Evolutionary conservation across 2,888 invertebrate genomes (phyloP), one percentile per base, ranked within the genome.

Genomic region (Temnothorax unifasciatus): DNA sequence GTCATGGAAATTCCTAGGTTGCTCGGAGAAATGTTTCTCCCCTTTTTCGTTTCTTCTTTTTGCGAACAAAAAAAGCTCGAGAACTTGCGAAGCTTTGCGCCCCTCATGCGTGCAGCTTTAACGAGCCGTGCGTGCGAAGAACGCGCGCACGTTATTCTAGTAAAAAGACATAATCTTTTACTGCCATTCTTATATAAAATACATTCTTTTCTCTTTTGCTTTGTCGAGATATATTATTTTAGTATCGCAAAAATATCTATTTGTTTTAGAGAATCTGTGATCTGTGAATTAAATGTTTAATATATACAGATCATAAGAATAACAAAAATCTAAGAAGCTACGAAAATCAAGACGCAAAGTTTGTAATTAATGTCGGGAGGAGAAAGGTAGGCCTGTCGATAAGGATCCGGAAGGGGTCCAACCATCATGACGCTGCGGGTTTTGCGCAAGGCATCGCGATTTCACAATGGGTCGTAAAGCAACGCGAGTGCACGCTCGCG

Each of bases 51-150:
- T 9, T 47, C 18, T 52, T 21, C 13, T 74, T 84, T 84, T 81
- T 74, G 15, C 34, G 50, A 57, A 85, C 25, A 83, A 85, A 57
- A 82, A 82, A 50, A 50, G 38, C 83, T 64, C 15, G 47, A 75
- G 61, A 77, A 64, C 38, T 18, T 25, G 76, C 76, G 21, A 76
- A 63, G 34, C 21, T 74, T 61, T 64, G 54, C 68, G 61, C 44
- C 54, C 61, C 73, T 76, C 66, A 83, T 82, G 61, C 71, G 66
- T 63, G 74, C 74, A 69, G 76, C 88, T 85, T 87, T 87, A 87
- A 87, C 76, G 87, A 87, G 71, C 71, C 87, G 59, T 83, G 79
- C 69, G 64, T 83, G 85, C 85, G 64, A 54, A 81, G 79, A 87
- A 81, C 71, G 79, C 29, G 69, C 44, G 68, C 57, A 34, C 15